phyloP scores from a whole-genome alignment of 2,113 vertebrate genomes.

The Siniperca chuatsi region DNA sequence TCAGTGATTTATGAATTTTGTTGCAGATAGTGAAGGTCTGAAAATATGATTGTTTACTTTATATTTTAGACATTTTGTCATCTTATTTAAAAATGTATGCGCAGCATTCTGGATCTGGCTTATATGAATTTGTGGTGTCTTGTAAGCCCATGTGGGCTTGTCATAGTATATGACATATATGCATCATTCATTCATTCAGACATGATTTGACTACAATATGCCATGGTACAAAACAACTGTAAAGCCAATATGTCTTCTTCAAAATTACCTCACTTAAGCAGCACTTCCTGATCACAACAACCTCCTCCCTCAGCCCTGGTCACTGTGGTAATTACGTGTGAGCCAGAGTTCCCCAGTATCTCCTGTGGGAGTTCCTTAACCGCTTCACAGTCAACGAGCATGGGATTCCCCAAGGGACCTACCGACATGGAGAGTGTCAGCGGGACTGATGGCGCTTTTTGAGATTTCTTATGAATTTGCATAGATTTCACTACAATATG shows the following conservation, averaged over 20 bases:
- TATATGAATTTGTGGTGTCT: neutral
- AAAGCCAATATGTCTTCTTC: neutral
- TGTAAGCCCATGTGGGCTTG: no score
- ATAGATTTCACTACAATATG: constrained; percentile 56
- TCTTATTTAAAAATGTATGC: neutral
- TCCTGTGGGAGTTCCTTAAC: constrained; percentile 45
- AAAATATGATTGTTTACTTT: no score
- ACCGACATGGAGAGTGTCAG: constrained; percentile 37
- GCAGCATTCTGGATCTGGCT: neutral
- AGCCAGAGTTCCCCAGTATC: constrained; percentile 36
- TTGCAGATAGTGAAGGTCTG: neutral
- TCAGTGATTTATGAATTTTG: neutral
- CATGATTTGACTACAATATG: neutral
- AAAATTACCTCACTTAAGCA: constrained; percentile 7
- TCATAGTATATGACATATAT: neutral
- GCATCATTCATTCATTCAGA: neutral
- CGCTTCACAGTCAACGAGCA: constrained; percentile 51
- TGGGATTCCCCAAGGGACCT: constrained; percentile 42
- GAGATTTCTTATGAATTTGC: constrained; percentile 68
- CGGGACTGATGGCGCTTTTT: constrained; percentile 46
- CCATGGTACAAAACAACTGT: neutral
- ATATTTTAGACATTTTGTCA: neutral
- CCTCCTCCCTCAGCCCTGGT: constrained; percentile 14
- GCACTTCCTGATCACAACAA: constrained; percentile 21
- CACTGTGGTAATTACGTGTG: constrained; percentile 43